Evolutionary conservation across 2,888 invertebrate species (phyloP), one percentile per base, ranked within the genome.

Genomic region (Cerceris rybyensis): DNA sequence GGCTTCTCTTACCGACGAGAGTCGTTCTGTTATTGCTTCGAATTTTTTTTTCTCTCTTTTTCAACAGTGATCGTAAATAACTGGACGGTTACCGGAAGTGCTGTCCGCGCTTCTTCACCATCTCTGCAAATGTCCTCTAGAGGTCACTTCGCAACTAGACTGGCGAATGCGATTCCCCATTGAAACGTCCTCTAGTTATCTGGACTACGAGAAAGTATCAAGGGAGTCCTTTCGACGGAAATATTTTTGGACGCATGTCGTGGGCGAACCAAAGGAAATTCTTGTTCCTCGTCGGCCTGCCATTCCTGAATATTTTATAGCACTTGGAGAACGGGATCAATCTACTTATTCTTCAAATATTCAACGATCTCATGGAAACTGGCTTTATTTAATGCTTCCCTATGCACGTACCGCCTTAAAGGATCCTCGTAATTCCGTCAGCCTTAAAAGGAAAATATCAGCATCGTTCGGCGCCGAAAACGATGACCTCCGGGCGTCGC

Each of bases 261-360:
- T 41, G 55, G 28, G 50, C 50, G 17, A 55, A 55, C 16, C 52
- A 69, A 28, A 16, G 60, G 59, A 70, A 55, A 64, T 71, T 68
- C 64, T 52, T 57, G 63, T 69, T 70, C 49, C 49, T 70, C 41
- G 52, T 16, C 50, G 1, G 54, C n/a, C 13, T 11, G 8, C 43
- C 49, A 55, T 50, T 64, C 42, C n/a, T 50, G 57, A 74, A 82
- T 73, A 76, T 78, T 70, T 75, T 54, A 72, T 8, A 41, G 42
- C 16, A n/a, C 14, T 28, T 16, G 41, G 17, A 14, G 59, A 28
- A 16, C 49, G 55, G 61, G 61, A 54, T 70, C 78, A 76, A 82
- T 75, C 60, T 64, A 64, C 70, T 55, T 71, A 63, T 68, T 69
- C 71, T 58, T 83, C 66, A 80, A 85, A 81, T 76, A 84, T 85